Percentiles rank a stretch among this genome's conserved stretches.
These are phyloP conservation scores for Ochotona princeps DNA, from an alignment of 2,113 vertebrate species.

Conservation along the genomic window DNA sequence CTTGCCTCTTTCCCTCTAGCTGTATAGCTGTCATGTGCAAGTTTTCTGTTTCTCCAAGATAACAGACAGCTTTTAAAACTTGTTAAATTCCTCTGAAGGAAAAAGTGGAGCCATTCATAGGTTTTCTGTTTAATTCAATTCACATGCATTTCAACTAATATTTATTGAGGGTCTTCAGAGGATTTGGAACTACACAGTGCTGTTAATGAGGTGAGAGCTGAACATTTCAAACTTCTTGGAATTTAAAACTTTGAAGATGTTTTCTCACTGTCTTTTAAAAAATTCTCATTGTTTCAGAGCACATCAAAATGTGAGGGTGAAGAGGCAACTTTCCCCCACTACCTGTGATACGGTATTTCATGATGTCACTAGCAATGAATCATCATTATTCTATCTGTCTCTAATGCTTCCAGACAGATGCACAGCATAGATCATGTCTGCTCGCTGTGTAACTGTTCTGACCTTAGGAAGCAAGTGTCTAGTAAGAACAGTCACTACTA, in stretches of 20 bases:
- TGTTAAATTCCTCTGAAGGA: conserved; percentile 26
- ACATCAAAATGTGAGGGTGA: conserved; percentile 66
- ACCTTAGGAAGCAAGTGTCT: not conserved
- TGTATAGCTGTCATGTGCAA: conserved; percentile 10
- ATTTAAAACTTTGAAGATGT: conserved; percentile 46
- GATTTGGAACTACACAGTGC: not conserved
- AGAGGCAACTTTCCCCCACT: conserved; percentile 9
- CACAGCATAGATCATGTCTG: not conserved
- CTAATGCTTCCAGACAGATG: conserved; percentile 27
- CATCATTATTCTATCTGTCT: conserved; percentile 24
- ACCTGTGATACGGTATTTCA: conserved; percentile 49
- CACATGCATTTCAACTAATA: conserved; percentile 59
- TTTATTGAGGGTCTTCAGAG: conserved; percentile 40
- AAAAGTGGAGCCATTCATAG: conserved; percentile 12
- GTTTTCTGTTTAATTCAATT: conserved; percentile 60
- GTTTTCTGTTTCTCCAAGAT: conserved; percentile 13
- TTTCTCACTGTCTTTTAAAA: conserved; percentile 16
- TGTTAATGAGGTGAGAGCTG: conserved; percentile 40
- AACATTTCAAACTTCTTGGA: conserved; percentile 2
- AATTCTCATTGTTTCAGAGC: not conserved
- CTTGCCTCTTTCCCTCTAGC: not conserved
- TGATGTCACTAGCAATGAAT: not conserved
- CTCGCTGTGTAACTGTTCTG: not conserved
- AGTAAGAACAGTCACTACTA: not conserved
- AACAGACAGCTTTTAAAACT: not conserved